Evolutionary conservation across 1,140 invertebrate genomes (phyloP), one percentile per base, ranked within the genome.

Genomic region (Rhagoletis pomonella): DNA sequence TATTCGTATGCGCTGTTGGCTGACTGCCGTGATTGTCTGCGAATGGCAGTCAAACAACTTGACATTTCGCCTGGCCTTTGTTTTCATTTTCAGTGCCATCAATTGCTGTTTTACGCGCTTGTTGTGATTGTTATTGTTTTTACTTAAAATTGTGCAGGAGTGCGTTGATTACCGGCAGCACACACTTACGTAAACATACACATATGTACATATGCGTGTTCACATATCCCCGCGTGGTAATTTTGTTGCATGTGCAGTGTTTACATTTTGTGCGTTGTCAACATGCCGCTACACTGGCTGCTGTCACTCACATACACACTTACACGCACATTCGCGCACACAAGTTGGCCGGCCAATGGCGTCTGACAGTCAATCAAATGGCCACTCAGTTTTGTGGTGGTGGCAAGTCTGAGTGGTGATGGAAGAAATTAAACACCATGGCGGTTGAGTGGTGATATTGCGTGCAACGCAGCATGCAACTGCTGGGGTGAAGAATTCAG

Each of bases 1-100:
- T 29, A 50, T 81, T 7, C n/a, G 6, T 55, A 17, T 81, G 2
- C 69, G 44, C 44, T 47, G 5, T 14, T n/a, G 17, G 17, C 44
- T 29, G 69, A 44, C 44, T 77, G 39, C 17, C 44, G 69, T 77
- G 69, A 77, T 77, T 77, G 14, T 44, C 47, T 81, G 73, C 47
- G 44, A 81, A n/a, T 81, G 73, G 73, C 73, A 55, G 47, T 81
- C 73, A 81, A 55, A 47, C 73, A 81, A 81, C n/a, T 81, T 81
- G 73, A 81, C 73, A 81, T 81, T 50, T 81, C 47, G 73, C 47
- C 19, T 29, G 44, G 73, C 73, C 19, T 81, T 81, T 81, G 73
- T 55, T 81, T 81, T 81, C 73, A 29, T 50, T 81, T 55, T 19
- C 73, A 58, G 73, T 81, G 47, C 47, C 73, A 50, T 55, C 73